Percentiles rank a stretch among this genome's conserved stretches.
Evolutionary conservation across 2,797 vertebrate genomes (phyloP).

Genomic region (Morus bassanus): DNA sequence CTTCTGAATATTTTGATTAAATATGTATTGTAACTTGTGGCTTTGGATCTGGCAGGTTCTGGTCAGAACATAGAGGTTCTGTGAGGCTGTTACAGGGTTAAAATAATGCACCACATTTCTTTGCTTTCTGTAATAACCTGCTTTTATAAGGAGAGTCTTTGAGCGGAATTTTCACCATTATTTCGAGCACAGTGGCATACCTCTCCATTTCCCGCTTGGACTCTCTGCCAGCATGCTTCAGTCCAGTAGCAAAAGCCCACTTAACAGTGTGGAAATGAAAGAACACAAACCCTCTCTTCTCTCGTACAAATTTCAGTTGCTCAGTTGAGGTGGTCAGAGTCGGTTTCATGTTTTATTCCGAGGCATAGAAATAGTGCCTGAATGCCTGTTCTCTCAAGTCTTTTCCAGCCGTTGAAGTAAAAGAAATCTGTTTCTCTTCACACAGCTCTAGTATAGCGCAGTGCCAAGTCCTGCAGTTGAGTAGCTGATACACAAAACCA

Average conservation of each 20-base stretch:
- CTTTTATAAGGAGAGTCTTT: background rate
- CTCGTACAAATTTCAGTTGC: background rate
- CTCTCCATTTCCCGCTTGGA: background rate
- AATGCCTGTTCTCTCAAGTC: background rate
- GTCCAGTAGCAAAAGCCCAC: background rate
- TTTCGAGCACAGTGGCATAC: background rate
- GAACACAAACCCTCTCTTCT: background rate
- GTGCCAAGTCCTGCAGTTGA: background rate
- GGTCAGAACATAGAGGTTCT: background rate
- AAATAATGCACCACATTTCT: background rate
- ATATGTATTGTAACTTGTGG: background rate
- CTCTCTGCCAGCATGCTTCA: background rate
- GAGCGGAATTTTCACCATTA: background rate
- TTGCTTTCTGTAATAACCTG: background rate
- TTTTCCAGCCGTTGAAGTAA: background rate
- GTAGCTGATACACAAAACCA: background rate
- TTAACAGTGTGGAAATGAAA: background rate
- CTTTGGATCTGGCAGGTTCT: background rate
- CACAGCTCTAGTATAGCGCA: background rate
- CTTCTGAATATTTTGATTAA: background rate
- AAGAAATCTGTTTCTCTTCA: background rate
- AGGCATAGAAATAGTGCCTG: background rate
- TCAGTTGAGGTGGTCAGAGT: background rate
- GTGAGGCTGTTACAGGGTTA: background rate
- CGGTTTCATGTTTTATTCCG: conserved; percentile 5